Evolutionary conservation across 2,113 vertebrate genomes (phyloP).

Genomic region (Semicossyphus pulcher): DNA sequence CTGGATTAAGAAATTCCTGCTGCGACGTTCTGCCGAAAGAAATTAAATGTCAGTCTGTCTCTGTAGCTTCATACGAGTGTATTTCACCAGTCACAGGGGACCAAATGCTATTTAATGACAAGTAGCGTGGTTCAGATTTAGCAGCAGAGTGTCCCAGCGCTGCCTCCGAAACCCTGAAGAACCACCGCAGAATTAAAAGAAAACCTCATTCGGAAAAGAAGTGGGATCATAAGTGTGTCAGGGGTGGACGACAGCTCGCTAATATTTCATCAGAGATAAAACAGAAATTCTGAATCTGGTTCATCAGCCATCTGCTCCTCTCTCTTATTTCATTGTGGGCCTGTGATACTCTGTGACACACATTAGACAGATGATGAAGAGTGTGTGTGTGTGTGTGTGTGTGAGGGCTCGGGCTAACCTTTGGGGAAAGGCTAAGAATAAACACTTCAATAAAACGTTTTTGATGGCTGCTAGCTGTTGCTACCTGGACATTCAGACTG

Average conservation of each 20-base stretch:
- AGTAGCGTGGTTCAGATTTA: slow-evolving; percentile 66
- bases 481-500: slow-evolving; percentile 69
- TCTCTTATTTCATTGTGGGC: slow-evolving; percentile 35
- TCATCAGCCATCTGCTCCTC: slow-evolving; percentile 44
- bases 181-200: slow-evolving; percentile 59
- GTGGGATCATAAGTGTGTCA: slow-evolving; percentile 55
- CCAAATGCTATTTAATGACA: slow-evolving; percentile 72
- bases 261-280: slow-evolving; percentile 55
- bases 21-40: not conserved
- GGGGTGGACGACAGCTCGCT: slow-evolving; percentile 21
- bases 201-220: slow-evolving; percentile 55
- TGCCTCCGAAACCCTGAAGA: slow-evolving; percentile 62
- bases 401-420: slow-evolving; percentile 71
- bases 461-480: slow-evolving; percentile 72
- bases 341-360: slow-evolving; percentile 51
- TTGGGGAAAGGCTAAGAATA: slow-evolving; percentile 78
- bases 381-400: slow-evolving; percentile 38
- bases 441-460: slow-evolving; percentile 78
- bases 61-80: slow-evolving; percentile 41
- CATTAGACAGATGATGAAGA: slow-evolving; percentile 61
- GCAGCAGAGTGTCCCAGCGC: slow-evolving; percentile 59
- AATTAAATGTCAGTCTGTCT: slow-evolving; percentile 17
- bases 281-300: slow-evolving; percentile 44
- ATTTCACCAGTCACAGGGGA: slow-evolving; percentile 55
- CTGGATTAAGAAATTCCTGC: no score